Evolutionary conservation across 2,888 invertebrate genomes (phyloP).

Genomic region (Microctonus hyperodae): DNA sequence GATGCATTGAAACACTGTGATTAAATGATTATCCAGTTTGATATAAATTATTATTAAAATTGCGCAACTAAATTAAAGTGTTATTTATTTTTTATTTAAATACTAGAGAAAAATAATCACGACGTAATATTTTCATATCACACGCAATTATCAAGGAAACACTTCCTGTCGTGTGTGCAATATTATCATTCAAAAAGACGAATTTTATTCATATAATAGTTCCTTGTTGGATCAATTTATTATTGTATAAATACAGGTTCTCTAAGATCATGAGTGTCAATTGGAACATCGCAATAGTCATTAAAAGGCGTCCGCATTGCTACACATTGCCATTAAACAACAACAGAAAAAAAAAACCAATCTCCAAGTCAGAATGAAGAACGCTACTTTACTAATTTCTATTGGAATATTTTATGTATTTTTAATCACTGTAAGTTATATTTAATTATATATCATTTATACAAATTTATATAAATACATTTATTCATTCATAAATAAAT

Average conservation of each 20-base stretch:
- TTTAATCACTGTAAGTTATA: not conserved
- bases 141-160: slow-evolving; percentile 29
- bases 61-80: not conserved
- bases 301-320: not conserved
- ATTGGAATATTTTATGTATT: slow-evolving; percentile 1
- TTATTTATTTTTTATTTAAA: not conserved
- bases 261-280: not conserved
- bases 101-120: not conserved
- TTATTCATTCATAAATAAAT: not conserved
- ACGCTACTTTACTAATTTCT: not conserved
- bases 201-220: not conserved
- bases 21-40: not conserved
- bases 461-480: not conserved
- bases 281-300: not conserved
- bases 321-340: not conserved
- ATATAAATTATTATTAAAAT: not conserved
- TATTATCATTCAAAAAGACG: not conserved
- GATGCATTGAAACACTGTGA: too few relatives aligned
- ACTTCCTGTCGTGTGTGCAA: slow-evolving; percentile 26
- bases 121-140: slow-evolving; percentile 24
- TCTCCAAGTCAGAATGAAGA: not conserved
- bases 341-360: not conserved
- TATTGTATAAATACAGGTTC: slow-evolving; percentile 14
- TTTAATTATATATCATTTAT: not conserved
- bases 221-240: not conserved